Conservation (phyloP, 2,888 invertebrate genomes). For the Chromoteleia sp. region DNA sequence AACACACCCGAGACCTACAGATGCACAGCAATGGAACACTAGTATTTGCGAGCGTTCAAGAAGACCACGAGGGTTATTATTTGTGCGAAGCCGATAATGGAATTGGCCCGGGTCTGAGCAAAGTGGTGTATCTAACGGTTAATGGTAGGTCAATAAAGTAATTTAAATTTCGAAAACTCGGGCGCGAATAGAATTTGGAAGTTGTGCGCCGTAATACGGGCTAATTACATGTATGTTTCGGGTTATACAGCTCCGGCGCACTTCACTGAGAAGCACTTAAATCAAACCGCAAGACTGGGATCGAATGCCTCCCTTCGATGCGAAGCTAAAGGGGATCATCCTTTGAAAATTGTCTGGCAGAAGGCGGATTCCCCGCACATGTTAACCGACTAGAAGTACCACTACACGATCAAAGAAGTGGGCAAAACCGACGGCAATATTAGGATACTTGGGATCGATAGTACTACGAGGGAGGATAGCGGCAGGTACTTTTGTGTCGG, state of each 20-base stretch:
- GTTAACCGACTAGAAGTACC: slow-evolving; percentile 81
- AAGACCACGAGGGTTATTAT: slow-evolving; percentile 95
- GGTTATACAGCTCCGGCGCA: slow-evolving; percentile 90
- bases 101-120: slow-evolving; percentile 95
- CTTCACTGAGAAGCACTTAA: slow-evolving; percentile 89
- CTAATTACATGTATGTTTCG: slow-evolving; percentile 51
- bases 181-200: background rate
- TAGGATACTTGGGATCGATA: slow-evolving; percentile 93
- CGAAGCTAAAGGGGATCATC: slow-evolving; percentile 94
- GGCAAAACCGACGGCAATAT: slow-evolving; percentile 88
- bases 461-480: slow-evolving; percentile 94
- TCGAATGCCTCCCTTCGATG: slow-evolving; percentile 88
- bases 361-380: slow-evolving; percentile 86
- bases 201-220: slow-evolving; percentile 1
- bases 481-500: slow-evolving; percentile 95
- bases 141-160: slow-evolving; percentile 87
- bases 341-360: slow-evolving; percentile 94
- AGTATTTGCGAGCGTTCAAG: slow-evolving; percentile 92
- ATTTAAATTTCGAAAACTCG: slow-evolving; percentile 22
- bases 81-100: slow-evolving; percentile 97
- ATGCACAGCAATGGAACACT: slow-evolving; percentile 92
- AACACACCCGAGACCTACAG: slow-evolving; percentile 81
- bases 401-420: slow-evolving; percentile 81
- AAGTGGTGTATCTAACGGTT: slow-evolving; percentile 95
- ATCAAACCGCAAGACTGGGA: slow-evolving; percentile 82